Percentiles rank a stretch among this genome's conserved stretches.
Conservation (phyloP, 2,888 invertebrate genomes). For the Boloria selene region DNA sequence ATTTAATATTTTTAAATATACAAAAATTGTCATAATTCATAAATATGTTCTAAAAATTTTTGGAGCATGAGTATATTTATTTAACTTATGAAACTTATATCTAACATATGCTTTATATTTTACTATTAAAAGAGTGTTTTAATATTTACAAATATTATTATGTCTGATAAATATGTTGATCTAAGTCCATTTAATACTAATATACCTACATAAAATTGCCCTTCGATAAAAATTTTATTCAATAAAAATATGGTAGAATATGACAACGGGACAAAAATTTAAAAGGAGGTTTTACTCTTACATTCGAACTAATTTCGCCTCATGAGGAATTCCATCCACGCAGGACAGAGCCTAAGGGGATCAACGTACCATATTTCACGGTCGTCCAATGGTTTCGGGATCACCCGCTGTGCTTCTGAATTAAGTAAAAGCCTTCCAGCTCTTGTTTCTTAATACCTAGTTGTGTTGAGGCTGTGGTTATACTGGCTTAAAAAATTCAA, state of each 20-base stretch:
- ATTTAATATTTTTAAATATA: too few relatives aligned
- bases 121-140: too few relatives aligned
- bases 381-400: slow-evolving; percentile 74
- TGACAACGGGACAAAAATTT: slow-evolving; percentile 20
- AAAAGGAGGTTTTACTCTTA: slow-evolving; percentile 21
- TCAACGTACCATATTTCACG: slow-evolving; percentile 79
- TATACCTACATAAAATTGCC: too few relatives aligned
- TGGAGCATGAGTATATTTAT: too few relatives aligned
- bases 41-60: too few relatives aligned
- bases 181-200: too few relatives aligned
- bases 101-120: too few relatives aligned
- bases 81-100: too few relatives aligned
- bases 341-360: slow-evolving; percentile 72
- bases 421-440: slow-evolving; percentile 88
- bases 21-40: too few relatives aligned
- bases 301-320: slow-evolving; percentile 38
- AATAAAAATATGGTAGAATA: slow-evolving; percentile 8
- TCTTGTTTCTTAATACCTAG: slow-evolving; percentile 84
- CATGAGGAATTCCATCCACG: slow-evolving; percentile 66
- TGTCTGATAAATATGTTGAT: too few relatives aligned
- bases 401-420: slow-evolving; percentile 88
- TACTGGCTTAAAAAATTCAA: slow-evolving; percentile 38
- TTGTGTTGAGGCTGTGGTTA: slow-evolving; percentile 59
- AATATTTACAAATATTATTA: too few relatives aligned
- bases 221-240: too few relatives aligned